A percentile compares a stretch with the other conserved stretches of the same genome.
phyloP scores from a whole-genome alignment of 2,113 vertebrate species.

The Tangachromis dhanisi region DNA sequence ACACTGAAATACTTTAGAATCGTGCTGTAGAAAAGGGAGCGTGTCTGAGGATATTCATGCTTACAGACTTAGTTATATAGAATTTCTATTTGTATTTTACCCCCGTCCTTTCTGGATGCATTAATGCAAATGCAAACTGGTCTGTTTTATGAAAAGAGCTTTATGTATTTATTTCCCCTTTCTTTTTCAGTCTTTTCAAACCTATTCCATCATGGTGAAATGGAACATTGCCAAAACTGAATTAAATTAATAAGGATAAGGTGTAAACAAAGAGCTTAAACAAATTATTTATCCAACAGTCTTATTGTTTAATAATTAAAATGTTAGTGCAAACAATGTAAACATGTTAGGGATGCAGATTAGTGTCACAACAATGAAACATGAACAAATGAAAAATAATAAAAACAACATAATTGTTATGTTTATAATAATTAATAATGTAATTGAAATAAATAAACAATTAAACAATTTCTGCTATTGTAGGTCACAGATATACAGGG shows the following conservation, averaged over 20 bases:
- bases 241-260: background rate
- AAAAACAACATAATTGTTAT: background rate
- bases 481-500: accelerated
- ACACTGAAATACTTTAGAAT: background rate
- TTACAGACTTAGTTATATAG: background rate
- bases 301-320: background rate
- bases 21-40: background rate
- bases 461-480: background rate
- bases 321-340: background rate
- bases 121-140: background rate
- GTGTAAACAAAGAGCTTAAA: background rate
- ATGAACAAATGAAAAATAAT: background rate
- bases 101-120: background rate
- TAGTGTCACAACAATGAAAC: background rate
- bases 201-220: background rate
- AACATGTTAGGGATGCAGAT: background rate
- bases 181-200: background rate
- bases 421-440: background rate
- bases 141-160: background rate
- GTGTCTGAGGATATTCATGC: background rate
- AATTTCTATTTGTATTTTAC: background rate
- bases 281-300: background rate
- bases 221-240: background rate
- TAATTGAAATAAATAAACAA: background rate
- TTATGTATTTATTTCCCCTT: background rate